Conservation (phyloP, 1,140 invertebrate genomes). For the Drosophila melanica region DNA sequence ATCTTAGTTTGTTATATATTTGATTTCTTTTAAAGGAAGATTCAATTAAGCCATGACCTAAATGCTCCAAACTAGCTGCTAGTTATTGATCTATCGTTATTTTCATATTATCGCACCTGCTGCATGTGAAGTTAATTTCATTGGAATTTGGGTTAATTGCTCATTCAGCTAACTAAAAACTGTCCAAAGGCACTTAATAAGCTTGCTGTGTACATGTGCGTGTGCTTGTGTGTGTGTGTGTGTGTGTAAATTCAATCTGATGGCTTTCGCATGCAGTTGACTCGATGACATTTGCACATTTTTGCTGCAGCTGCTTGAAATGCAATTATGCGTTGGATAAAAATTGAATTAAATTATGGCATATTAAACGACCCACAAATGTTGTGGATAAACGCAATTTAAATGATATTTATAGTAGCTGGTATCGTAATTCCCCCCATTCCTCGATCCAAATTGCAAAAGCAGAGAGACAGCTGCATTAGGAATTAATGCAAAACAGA, state of each 20-base stretch:
- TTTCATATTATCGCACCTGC: conserved; percentile 29
- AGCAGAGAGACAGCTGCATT: conserved; percentile 30
- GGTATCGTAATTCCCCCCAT: no score
- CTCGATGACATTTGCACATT: conserved; percentile 62
- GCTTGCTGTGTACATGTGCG: conserved; percentile 19
- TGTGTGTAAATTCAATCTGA: conserved; percentile 33
- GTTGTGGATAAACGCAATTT: conserved; percentile 30
- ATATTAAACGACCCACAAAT: conserved; percentile 44
- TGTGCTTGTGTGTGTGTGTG: conserved; percentile 4
- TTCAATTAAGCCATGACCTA: not conserved
- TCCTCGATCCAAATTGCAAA: conserved; percentile 3
- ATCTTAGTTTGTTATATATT: no score
- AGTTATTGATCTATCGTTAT: conserved; percentile 20
- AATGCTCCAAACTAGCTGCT: not conserved
- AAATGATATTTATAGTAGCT: conserved; percentile 27
- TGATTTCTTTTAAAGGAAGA: not conserved
- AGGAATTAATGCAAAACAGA: conserved; percentile 17
- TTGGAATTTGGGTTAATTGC: conserved; percentile 66
- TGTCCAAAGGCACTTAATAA: conserved; percentile 47
- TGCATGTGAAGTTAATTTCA: conserved; percentile 56
- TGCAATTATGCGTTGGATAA: conserved; percentile 40
- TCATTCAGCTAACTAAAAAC: conserved; percentile 41
- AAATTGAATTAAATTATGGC: conserved; percentile 58
- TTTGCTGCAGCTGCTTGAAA: conserved; percentile 45
- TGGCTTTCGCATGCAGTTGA: conserved; percentile 40